Conservation (phyloP, 2,888 invertebrate genomes). For the Microctonus hyperodae region DNA sequence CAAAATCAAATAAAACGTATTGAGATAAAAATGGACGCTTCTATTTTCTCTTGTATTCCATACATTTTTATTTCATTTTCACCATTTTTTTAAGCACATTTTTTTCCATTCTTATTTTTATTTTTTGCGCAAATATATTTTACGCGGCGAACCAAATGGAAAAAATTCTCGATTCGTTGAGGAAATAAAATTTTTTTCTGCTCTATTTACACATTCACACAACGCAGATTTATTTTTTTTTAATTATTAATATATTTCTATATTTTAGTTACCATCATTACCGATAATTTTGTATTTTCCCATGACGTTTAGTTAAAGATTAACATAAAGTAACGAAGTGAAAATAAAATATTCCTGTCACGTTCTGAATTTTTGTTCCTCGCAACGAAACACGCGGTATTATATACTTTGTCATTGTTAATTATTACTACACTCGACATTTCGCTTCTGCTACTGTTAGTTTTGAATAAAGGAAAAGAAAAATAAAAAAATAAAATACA, state of each 20-base stretch:
- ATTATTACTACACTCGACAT: slow-evolving; percentile 7
- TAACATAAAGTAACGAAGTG: slow-evolving; percentile 19
- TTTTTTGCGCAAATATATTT: slow-evolving; percentile 10
- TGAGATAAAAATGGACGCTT: background rate
- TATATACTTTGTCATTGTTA: slow-evolving; percentile 12
- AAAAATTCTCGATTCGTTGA: slow-evolving; percentile 1
- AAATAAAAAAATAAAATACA: background rate
- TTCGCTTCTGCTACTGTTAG: background rate
- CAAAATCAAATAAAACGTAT: slow-evolving; percentile 12
- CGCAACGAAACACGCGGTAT: background rate
- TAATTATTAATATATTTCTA: background rate
- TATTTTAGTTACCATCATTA: background rate
- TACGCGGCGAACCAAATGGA: slow-evolving; percentile 4
- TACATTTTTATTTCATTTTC: background rate
- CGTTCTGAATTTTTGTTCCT: slow-evolving; percentile 15
- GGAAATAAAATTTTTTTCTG: background rate
- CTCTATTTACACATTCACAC: background rate
- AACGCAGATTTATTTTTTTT: slow-evolving; percentile 6
- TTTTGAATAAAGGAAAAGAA: background rate
- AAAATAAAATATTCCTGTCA: slow-evolving; percentile 22
- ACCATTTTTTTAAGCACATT: background rate
- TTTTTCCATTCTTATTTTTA: background rate
- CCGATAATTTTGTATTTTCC: background rate
- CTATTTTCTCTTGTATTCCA: slow-evolving; percentile 1
- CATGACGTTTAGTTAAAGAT: slow-evolving; percentile 5